A percentile compares a stretch with the other conserved stretches of the same genome.
Evolutionary conservation across 2,888 invertebrate genomes (phyloP).

Genomic region (Andrena flavipes): DNA sequence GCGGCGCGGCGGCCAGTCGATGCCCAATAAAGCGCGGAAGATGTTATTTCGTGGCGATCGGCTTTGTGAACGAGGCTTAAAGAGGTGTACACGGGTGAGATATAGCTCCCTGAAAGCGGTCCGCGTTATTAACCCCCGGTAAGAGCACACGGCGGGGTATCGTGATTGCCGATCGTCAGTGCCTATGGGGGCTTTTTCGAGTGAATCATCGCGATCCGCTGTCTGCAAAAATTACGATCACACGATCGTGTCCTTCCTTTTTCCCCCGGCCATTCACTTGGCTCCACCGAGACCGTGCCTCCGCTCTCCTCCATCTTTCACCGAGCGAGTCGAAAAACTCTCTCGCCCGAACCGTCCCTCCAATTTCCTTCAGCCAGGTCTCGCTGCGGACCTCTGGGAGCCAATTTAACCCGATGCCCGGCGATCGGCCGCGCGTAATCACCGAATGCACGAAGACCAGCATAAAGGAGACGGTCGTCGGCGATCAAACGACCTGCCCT

Average conservation of each 20-base stretch:
- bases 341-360: slow-evolving; percentile 31
- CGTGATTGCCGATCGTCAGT: slow-evolving; percentile 77
- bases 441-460: slow-evolving; percentile 37
- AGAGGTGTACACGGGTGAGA: slow-evolving; percentile 68
- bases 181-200: slow-evolving; percentile 65
- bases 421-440: slow-evolving; percentile 49
- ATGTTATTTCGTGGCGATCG: slow-evolving; percentile 70
- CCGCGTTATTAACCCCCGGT: slow-evolving; percentile 77
- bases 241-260: slow-evolving; percentile 65
- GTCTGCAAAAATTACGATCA: slow-evolving; percentile 74
- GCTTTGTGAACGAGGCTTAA: slow-evolving; percentile 71
- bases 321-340: slow-evolving; percentile 30
- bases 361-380: slow-evolving; percentile 45
- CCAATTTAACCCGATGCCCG: slow-evolving; percentile 46
- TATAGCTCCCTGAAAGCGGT: slow-evolving; percentile 76
- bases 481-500: slow-evolving; percentile 25
- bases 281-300: background rate
- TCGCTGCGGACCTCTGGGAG: slow-evolving; percentile 32
- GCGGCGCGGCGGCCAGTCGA: slow-evolving; percentile 22
- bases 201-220: slow-evolving; percentile 71
- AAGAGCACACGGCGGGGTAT: slow-evolving; percentile 71
- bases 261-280: slow-evolving; percentile 25
- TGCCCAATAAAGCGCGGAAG: slow-evolving; percentile 73
- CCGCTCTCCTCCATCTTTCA: slow-evolving; percentile 2
- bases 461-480: slow-evolving; percentile 29